A percentile compares a stretch with the other conserved stretches of the same genome.
These are phyloP conservation scores for Boulengerochromis microlepis DNA, from an alignment of 2,113 vertebrate genomes.

Conservation along the genomic window DNA sequence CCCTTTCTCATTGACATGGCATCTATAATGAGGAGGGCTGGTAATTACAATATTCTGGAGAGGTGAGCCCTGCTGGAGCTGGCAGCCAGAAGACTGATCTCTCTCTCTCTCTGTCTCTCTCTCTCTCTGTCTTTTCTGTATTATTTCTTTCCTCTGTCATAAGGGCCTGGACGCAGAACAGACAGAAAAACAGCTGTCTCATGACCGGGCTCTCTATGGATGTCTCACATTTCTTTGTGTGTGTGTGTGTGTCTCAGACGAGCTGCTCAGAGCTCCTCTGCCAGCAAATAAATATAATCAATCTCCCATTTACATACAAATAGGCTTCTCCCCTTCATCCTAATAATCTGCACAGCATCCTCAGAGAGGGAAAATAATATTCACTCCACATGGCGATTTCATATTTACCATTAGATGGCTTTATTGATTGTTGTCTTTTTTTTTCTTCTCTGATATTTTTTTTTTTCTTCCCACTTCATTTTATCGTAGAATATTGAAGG, in stretches of 20 bases:
- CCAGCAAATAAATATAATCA: constrained; percentile 79
- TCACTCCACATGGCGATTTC: constrained; percentile 61
- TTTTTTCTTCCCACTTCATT: constrained; percentile 64
- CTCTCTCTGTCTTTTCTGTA: constrained; percentile 9
- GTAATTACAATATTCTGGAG: constrained; percentile 77
- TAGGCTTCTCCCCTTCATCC: constrained; percentile 67
- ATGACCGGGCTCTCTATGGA: constrained; percentile 34
- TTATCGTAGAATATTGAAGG: constrained; percentile 75
- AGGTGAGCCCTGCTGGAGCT: constrained; percentile 58
- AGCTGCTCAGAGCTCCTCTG: constrained; percentile 23
- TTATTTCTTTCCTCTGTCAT: constrained; percentile 43
- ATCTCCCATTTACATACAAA: constrained; percentile 79
- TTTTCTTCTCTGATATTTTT: background rate
- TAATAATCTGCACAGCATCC: constrained; percentile 65
- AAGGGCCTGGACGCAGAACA: constrained; percentile 28
- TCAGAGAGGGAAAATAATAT: constrained; percentile 61
- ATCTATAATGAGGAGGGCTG: constrained; percentile 71
- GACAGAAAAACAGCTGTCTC: constrained; percentile 52
- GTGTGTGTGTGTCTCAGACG: background rate
- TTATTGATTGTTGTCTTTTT: constrained; percentile 74
- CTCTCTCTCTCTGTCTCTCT: constrained; percentile 8
- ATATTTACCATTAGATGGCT: constrained; percentile 71
- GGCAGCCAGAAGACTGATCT: constrained; percentile 54
- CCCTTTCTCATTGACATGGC: constrained; percentile 66
- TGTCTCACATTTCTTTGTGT: constrained; percentile 13